Evolutionary conservation across 1,140 invertebrate species (phyloP), one percentile per base, ranked within the genome.

Genomic region (Aphelinus atriplicis): DNA sequence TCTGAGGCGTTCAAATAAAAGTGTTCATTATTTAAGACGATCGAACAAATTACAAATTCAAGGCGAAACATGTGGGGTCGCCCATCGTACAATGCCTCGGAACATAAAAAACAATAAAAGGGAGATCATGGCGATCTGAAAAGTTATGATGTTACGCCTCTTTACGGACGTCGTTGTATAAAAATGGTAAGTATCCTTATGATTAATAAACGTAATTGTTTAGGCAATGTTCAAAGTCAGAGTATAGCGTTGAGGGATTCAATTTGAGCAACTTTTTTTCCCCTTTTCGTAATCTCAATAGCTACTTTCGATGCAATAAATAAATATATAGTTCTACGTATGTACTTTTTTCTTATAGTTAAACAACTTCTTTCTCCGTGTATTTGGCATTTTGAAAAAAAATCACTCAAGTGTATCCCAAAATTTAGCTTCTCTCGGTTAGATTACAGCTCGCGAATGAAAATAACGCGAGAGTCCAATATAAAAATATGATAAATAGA

Each of bases 161-260:
- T 61, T 71, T 45, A 47, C 46, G 62, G 69, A 62, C 58, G 50
- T 67, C 48, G 43, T 46, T 65, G 47, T 57, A 70, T 64, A 60
- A 50, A 66, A 72, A 53, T 48, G 48, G 64, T 53, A 63, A n/a
- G 43, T 51, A 10, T 60, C 9, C 64, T 73, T 73, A 73, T 58
- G 62, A 2, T 61, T 73, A 73, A 61, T 68, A 73, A 73, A 73
- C 57, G 57, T 73, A 68, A 73, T 61, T 42, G 48, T 73, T 75
- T 76, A 76, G 73, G 50, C 70, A 75, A 78, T 72, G 69, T 72
- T 64, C 60, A 66, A 68, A 76, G 64, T 75, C 73, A 60, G 56
- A 76, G 69, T 76, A n/a, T 55, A 70, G 26, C 61, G 45, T 62
- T 43, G 55, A 76, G 67, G 61, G 62, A 76, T 69, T 65, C 56